Base-by-base conservation (phyloP, 2,797 vertebrate genomes). In the Orestias chungarensis region DNA sequence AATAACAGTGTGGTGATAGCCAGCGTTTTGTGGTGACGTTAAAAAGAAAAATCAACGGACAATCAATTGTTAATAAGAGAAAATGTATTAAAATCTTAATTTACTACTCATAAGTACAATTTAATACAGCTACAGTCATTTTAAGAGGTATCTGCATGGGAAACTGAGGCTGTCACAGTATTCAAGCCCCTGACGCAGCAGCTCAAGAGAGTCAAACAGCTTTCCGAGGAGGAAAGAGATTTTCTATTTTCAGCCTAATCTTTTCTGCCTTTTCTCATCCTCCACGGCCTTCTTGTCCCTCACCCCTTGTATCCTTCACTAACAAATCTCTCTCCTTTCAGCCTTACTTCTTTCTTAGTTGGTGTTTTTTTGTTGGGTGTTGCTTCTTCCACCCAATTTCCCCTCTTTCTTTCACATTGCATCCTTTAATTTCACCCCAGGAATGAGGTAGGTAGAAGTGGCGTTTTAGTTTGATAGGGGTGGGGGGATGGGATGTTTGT, bases 341-440 rank as follows among this genome's bases (percentile, higher is more conserved):
- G 82, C 87, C 78, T 76, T 82, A 84, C 89, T 91, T 92, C 87
- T 90, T 78, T 87, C 84, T 83, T 86, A 80, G 86, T 87, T 86
- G 86, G 83, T 71, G 82, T 88, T 88, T 88, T 88, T 81, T 88
- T 89, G 85, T 88, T 86, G 35, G 23, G 59, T 25, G 86, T 88
- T 85, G 82, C 88, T 81, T 80, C 73, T 71, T 73, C 74, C 76
- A 81, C 80, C 82, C 55, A 59, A 83, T 81, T 77, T 86, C 82
- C 79, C 79, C 75, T 87, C 88, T 86, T 74, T 83, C 86, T 90
- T 92, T 92, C 88, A 90, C 77, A 86, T 80, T 25, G 76, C 82
- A 84, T n/a, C 82, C 86, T 93, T 93, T 90, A 83, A 90, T 92
- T 89, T 92, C 89, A 82, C 87, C 85, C 86, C 74, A 23, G 27